These are phyloP conservation scores for Notarius lentiginosus DNA, from an alignment of 2,113 vertebrate genomes.

Conservation along the genomic window DNA sequence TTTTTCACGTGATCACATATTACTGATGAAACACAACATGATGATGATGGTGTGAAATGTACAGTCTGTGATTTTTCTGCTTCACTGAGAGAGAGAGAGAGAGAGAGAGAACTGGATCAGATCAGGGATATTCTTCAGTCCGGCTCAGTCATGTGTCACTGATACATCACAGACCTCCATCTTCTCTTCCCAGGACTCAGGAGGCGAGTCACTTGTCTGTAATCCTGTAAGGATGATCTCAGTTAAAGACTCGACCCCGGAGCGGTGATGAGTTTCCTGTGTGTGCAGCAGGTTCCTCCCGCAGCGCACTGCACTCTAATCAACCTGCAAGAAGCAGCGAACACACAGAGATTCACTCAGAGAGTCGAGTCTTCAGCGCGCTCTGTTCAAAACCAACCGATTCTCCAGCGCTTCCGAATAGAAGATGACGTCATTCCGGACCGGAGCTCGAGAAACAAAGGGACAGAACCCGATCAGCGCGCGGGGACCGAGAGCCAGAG, in stretches of 20 bases:
- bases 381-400: neutral
- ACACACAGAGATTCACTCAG: neutral
- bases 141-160: neutral
- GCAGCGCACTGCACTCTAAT: neutral
- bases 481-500: neutral
- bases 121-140: neutral
- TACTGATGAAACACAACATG: too few relatives aligned
- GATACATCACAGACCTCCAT: neutral
- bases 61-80: too few relatives aligned
- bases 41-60: too few relatives aligned
- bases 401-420: neutral
- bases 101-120: neutral
- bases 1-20: too few relatives aligned
- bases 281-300: neutral
- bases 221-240: too few relatives aligned
- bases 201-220: too few relatives aligned
- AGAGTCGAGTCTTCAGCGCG: neutral
- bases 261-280: neutral
- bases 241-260: too few relatives aligned
- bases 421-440: constrained; percentile 7
- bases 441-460: neutral
- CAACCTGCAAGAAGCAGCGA: neutral
- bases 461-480: too few relatives aligned
- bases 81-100: too few relatives aligned
- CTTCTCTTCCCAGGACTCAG: neutral